Evolutionary conservation across 2,113 vertebrate species (phyloP), one percentile per base, ranked within the genome.

Genomic region (Calypte anna): DNA sequence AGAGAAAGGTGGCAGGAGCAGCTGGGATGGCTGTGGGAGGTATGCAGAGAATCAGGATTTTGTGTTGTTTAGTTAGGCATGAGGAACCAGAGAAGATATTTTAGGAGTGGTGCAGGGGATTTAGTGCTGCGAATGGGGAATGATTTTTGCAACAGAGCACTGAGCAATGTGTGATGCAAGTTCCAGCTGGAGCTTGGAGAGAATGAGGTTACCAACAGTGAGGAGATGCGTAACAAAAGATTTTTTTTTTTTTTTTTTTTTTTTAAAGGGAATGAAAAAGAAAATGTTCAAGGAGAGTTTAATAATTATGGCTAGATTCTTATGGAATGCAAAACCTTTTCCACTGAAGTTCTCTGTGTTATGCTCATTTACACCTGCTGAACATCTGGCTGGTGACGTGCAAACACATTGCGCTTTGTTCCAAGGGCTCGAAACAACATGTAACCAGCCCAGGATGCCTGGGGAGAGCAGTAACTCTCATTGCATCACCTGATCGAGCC

Each of bases 21-120:
- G 91, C 91, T 94, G 94, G 94, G 90, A 91, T 91, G 87, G 87
- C 95, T 87, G 87, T 94, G 90, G 94, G 93, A 90, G 94, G 93
- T 82, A 95, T 86, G 61, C 82, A 82, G 82, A 87, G 75, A 91
- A 90, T 86, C 53, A 86, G 85, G 88, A 77, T 67, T 95, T 94
- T 93, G 79, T 9, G 5, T 94, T 97, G 82, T 96, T 96, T 91
- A 64, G 93, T 88, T 96, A 94, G 90, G 90, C 88, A 86, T 91
- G 76, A 93, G 55, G 69, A 91, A 83, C 73, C 69, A 86, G 48
- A 68, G 40, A 82, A 90, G 93, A 78, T 94, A 95, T 94, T 95
- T 94, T 96, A 78, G 86, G 91, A 95, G 73, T 14, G 14, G 82
- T 93, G 57, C 85, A 95, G 78, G 86, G 64, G 93, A 81, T 93